phyloP scores from a whole-genome alignment of 2,797 vertebrate species.

The Cirrhinus molitorella region DNA sequence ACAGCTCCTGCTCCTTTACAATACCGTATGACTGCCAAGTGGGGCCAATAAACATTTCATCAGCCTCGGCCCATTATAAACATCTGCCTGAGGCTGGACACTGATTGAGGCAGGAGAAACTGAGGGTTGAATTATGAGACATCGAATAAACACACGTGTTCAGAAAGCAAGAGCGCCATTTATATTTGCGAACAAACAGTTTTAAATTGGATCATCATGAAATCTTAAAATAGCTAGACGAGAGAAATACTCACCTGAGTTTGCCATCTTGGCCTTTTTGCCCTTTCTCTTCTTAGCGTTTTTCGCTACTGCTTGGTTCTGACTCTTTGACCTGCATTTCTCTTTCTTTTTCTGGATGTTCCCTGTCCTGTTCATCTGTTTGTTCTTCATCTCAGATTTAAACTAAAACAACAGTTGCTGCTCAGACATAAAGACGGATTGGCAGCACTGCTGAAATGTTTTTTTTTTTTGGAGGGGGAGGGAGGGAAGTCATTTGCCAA shows the following conservation, averaged over 20 bases:
- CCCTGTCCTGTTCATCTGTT: slow-evolving; percentile 54
- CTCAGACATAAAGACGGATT: slow-evolving; percentile 53
- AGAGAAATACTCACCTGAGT: slow-evolving; percentile 34
- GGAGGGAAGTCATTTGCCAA: slow-evolving; percentile 65
- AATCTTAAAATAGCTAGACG: background rate
- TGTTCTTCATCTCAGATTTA: slow-evolving; percentile 47
- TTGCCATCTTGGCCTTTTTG: slow-evolving; percentile 60
- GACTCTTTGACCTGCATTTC: slow-evolving; percentile 27
- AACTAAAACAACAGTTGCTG: slow-evolving; percentile 37
- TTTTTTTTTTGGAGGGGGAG: slow-evolving; percentile 50
- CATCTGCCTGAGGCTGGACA: slow-evolving; percentile 34
- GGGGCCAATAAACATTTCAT: slow-evolving; percentile 24
- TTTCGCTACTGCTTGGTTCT: slow-evolving; percentile 46
- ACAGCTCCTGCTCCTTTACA: slow-evolving; percentile 23
- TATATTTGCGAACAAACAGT: background rate
- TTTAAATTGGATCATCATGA: background rate
- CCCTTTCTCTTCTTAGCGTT: slow-evolving; percentile 41
- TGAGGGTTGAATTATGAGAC: slow-evolving; percentile 8
- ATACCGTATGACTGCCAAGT: slow-evolving; percentile 26
- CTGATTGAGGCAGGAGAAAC: slow-evolving; percentile 1
- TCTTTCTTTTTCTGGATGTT: slow-evolving; percentile 38
- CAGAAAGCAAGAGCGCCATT: slow-evolving; percentile 1
- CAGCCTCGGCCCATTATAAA: slow-evolving; percentile 41
- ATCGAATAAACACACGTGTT: slow-evolving; percentile 21
- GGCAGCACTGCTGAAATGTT: slow-evolving; percentile 56